Evolutionary conservation across 2,888 invertebrate genomes (phyloP).

Genomic region (Euclidia mi): DNA sequence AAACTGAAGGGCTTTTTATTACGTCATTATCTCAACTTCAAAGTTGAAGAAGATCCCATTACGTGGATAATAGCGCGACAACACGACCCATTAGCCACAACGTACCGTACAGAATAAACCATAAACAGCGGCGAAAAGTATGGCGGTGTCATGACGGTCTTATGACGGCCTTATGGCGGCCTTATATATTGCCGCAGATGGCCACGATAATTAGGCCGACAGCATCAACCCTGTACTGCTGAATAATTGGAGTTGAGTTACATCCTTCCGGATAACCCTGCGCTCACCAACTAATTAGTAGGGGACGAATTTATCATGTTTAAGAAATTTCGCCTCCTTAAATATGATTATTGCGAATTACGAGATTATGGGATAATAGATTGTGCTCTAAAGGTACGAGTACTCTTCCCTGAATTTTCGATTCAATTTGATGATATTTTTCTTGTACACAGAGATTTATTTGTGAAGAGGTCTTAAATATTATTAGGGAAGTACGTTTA

Average conservation of each 20-base stretch:
- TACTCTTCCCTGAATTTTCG: constrained; percentile 6
- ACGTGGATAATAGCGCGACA: background rate
- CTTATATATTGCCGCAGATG: constrained; percentile 34
- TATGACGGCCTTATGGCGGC: constrained; percentile 14
- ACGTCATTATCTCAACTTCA: too few relatives aligned
- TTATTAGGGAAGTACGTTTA: too few relatives aligned
- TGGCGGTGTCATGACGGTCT: too few relatives aligned
- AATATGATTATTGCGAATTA: constrained; percentile 44
- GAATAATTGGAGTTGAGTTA: constrained; percentile 56
- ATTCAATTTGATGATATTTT: constrained; percentile 19
- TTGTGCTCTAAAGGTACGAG: constrained; percentile 13
- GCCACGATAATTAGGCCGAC: constrained; percentile 38
- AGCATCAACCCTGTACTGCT: constrained; percentile 22
- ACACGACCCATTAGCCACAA: background rate
- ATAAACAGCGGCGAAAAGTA: constrained; percentile 17
- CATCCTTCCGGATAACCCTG: constrained; percentile 49
- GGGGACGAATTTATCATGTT: constrained; percentile 52
- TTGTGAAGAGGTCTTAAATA: background rate
- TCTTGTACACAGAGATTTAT: background rate
- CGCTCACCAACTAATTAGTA: constrained; percentile 46
- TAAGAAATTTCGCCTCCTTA: constrained; percentile 47
- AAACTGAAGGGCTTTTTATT: too few relatives aligned
- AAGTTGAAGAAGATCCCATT: background rate
- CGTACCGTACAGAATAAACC: background rate
- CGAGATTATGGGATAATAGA: constrained; percentile 29